phyloP scores from a whole-genome alignment of 2,113 vertebrate species.

The Gracilinanus agilis region DNA sequence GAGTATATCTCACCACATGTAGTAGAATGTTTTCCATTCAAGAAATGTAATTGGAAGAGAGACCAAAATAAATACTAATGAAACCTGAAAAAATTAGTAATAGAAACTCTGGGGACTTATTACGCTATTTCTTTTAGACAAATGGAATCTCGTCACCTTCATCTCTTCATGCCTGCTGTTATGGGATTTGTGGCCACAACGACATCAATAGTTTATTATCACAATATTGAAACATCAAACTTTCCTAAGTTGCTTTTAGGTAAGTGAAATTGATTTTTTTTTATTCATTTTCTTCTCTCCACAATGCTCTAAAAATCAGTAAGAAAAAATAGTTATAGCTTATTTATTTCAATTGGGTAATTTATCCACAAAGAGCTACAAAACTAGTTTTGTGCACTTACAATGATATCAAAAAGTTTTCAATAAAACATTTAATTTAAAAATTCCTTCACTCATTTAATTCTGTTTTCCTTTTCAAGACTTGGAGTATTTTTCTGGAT shows the following conservation, averaged over 20 bases:
- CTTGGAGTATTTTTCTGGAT: background rate
- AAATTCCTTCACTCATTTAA: background rate
- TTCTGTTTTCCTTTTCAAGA: background rate
- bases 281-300: background rate
- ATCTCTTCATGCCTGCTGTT: conserved; percentile 96
- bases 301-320: background rate
- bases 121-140: conserved; percentile 78
- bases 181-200: conserved; percentile 98
- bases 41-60: conserved; percentile 1
- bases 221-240: conserved; percentile 99
- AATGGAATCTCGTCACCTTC: conserved; percentile 90
- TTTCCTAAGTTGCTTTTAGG: conserved; percentile 98
- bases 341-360: background rate
- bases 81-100: background rate
- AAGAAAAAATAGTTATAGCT: background rate
- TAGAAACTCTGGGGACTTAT: background rate
- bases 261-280: conserved; percentile 78
- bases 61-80: background rate
- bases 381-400: background rate
- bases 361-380: background rate
- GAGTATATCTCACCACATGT: background rate
- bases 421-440: background rate
- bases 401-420: background rate
- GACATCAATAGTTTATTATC: conserved; percentile 98
- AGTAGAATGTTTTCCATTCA: background rate